Conservation (phyloP, 2,113 vertebrate species). For the Pandion haliaetus region DNA sequence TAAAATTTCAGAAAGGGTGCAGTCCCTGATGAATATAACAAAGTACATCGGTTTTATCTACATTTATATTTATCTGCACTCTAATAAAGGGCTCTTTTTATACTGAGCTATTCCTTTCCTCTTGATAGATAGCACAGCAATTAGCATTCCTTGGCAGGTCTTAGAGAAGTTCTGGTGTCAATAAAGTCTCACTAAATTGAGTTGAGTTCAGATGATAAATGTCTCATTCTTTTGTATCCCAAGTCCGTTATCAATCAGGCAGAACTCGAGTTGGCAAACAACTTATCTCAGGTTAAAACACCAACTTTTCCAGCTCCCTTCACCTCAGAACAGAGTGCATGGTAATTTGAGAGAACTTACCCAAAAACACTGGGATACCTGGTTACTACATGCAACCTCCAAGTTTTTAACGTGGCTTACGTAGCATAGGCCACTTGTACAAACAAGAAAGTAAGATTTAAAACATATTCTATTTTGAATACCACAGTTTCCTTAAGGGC, state of each 20-base stretch:
- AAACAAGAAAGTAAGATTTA: constrained; percentile 68
- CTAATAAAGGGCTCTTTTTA: constrained; percentile 3
- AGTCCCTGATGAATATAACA: background rate
- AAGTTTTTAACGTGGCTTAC: background rate
- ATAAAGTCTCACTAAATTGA: constrained; percentile 44
- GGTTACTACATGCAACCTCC: background rate
- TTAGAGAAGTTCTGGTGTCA: constrained; percentile 51
- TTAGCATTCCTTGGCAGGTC: constrained; percentile 59
- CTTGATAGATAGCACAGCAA: constrained; percentile 33
- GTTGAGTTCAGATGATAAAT: constrained; percentile 37
- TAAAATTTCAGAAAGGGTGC: background rate
- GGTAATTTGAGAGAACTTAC: background rate
- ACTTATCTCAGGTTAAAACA: background rate
- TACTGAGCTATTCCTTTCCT: background rate
- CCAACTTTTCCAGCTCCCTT: background rate
- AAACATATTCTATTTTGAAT: constrained; percentile 71
- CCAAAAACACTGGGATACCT: background rate
- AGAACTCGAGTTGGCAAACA: background rate
- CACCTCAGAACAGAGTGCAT: background rate
- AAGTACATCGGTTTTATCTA: background rate
- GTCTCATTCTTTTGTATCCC: constrained; percentile 1
- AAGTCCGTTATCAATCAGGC: constrained; percentile 31
- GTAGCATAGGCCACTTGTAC: constrained; percentile 35
- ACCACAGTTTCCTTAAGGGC: constrained; percentile 49
- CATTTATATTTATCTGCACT: constrained; percentile 17